Evolutionary conservation across 1,140 invertebrate species (phyloP).

Genomic region (Drosophila kanapiae): DNA sequence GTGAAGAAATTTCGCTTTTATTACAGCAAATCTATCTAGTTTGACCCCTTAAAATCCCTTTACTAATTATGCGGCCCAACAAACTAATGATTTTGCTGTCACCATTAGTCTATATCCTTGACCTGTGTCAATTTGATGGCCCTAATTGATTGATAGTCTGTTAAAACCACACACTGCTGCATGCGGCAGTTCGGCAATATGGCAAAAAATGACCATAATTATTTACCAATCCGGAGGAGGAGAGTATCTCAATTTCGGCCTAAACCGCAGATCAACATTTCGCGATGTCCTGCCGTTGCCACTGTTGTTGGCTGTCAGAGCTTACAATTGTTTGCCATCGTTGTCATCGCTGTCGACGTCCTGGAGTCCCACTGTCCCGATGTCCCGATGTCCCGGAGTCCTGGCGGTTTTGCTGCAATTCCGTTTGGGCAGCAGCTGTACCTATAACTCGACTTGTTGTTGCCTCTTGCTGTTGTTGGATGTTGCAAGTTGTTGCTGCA

Average conservation of each 20-base stretch:
- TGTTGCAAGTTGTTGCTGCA: constrained; percentile 39
- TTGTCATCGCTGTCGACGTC: constrained; percentile 30
- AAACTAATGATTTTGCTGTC: constrained; percentile 11
- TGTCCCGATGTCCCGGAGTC: constrained; percentile 7
- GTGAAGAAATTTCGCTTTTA: neutral
- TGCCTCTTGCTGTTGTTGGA: constrained; percentile 37
- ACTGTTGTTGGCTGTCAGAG: constrained; percentile 76
- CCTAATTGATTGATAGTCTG: constrained; percentile 33
- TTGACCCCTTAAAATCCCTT: neutral
- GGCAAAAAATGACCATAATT: constrained; percentile 26
- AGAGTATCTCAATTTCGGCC: constrained; percentile 55
- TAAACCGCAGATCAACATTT: constrained; percentile 37
- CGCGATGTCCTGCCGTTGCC: constrained; percentile 50
- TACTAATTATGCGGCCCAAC: constrained; percentile 4
- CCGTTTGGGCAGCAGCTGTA: constrained; percentile 59
- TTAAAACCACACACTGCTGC: constrained; percentile 22
- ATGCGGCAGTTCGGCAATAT: neutral
- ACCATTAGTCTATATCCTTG: constrained; percentile 2
- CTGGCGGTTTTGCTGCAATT: constrained; percentile 60
- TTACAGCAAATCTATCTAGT: neutral
- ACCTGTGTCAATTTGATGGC: constrained; percentile 28
- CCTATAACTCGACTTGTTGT: constrained; percentile 56
- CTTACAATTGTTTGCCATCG: constrained; percentile 81
- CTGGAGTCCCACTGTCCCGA: constrained; percentile 2
- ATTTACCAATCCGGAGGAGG: constrained; percentile 18